Base-by-base conservation (phyloP, 2,888 invertebrate species). In the Margaritifera margaritifera region DNA sequence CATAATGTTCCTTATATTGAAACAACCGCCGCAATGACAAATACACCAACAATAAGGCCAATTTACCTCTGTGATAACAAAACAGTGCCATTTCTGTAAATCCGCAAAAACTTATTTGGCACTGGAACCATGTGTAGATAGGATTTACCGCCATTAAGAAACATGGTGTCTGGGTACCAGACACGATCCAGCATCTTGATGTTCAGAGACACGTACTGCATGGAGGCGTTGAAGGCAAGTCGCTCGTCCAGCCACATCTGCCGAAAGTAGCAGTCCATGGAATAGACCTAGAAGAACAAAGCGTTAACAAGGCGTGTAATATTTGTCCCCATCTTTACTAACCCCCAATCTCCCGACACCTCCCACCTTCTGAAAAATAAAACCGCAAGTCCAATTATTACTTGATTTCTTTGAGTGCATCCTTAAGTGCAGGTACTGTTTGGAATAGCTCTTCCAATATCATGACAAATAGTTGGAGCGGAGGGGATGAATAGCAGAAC, bases 41-140 rank as follows among this genome's bases (percentile, higher is more conserved):
- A 42, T 15, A 15, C 0, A 15, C n/a, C 31, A 24, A 51, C 11
- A 42, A 42, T 2, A 42, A 8, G 11, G 15, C 15, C 2, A 42
- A 2, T 6, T 64, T 91, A 96, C 96, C 97, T 94, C 95, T 96
- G 96, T 2, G 97, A 97, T 89, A 97, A 97, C 61, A 96, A 92
- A 83, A 98, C 96, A 80, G 95, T 95, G 0, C 97, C 97, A 85
- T 97, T 94, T 87, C 95, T 95, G 83, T 94, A 94, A 79, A 98
- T 94, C 76, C 98, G 91, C 56, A 98, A 91, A 80, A 98, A 91
- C 90, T 97, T 96, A 90, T 98, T 98, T 0, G 97, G 96, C 50
- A 96, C 96, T 0, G 98, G 97, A 78, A 98, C 96, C 53, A 96
- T 96, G 90, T 98, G 98, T 53, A 98, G 95, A 86, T 97, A 96